Conservation (phyloP, 2,888 invertebrate genomes). For the Sesia bembeciformis region DNA sequence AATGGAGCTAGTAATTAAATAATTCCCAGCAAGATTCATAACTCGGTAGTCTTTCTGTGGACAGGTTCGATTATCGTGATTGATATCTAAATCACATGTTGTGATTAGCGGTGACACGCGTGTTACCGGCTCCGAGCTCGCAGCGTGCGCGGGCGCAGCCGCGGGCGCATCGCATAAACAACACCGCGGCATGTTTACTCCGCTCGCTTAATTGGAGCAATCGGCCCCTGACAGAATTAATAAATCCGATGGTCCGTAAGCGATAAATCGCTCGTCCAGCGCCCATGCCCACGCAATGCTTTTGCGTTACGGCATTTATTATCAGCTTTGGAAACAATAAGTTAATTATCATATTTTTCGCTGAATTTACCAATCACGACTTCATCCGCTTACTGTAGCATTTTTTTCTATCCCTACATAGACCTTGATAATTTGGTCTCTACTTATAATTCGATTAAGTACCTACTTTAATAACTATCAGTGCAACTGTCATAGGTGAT, state of each 20-base stretch:
- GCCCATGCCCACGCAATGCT: conserved; percentile 32
- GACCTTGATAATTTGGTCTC: no score
- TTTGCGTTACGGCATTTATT: background rate
- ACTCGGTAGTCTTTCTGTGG: background rate
- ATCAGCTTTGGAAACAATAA: no score
- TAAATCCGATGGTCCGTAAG: conserved; percentile 50
- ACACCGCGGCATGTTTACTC: conserved; percentile 52
- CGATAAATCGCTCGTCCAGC: conserved; percentile 46
- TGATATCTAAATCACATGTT: conserved; percentile 30
- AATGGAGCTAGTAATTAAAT: no score
- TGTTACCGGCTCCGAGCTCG: conserved; percentile 2
- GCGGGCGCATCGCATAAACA: conserved; percentile 40
- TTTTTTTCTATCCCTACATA: no score
- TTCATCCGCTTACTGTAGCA: no score
- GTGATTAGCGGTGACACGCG: conserved; percentile 27
- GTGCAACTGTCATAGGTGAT: no score
- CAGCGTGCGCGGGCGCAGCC: conserved; percentile 10
- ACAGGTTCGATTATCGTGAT: conserved; percentile 6
- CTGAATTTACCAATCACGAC: no score
- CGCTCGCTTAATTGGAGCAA: conserved; percentile 63
- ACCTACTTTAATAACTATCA: no score
- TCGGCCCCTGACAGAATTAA: conserved; percentile 58
- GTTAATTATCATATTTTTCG: no score
- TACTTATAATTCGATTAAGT: no score
- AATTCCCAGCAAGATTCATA: no score